Evolutionary conservation across 1,140 invertebrate genomes (phyloP).

Genomic region (Yoshiicerus persimilis): DNA sequence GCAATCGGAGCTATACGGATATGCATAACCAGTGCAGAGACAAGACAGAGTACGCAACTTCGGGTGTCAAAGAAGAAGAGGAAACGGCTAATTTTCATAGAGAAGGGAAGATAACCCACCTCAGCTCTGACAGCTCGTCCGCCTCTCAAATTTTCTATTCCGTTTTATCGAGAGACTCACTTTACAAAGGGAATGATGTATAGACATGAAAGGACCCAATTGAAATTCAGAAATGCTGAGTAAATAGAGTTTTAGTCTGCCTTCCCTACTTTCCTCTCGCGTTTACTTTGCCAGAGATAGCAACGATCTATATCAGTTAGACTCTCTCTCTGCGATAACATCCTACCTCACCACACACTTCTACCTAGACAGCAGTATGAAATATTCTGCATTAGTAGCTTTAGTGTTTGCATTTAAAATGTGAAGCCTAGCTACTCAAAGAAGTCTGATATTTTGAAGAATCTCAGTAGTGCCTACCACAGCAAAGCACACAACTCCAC

Average conservation of each 20-base stretch:
- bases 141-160: neutral
- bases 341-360: no score
- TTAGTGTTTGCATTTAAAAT: neutral
- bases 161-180: constrained; percentile 6
- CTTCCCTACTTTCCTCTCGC: neutral
- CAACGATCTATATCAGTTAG: neutral
- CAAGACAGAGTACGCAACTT: neutral
- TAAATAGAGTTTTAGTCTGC: neutral
- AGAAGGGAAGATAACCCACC: neutral
- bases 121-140: neutral
- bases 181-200: constrained; percentile 14
- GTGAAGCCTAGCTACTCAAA: neutral
- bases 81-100: constrained; percentile 2
- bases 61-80: neutral
- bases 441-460: neutral
- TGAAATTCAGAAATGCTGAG: constrained; percentile 19
- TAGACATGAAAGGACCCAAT: neutral
- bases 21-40: neutral
- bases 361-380: neutral
- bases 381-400: neutral
- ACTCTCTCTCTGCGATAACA: neutral
- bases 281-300: neutral
- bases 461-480: neutral
- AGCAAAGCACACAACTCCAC: neutral
- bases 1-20: no score